Conservation (phyloP, 2,797 vertebrate genomes). For the Gobio occitaniae region DNA sequence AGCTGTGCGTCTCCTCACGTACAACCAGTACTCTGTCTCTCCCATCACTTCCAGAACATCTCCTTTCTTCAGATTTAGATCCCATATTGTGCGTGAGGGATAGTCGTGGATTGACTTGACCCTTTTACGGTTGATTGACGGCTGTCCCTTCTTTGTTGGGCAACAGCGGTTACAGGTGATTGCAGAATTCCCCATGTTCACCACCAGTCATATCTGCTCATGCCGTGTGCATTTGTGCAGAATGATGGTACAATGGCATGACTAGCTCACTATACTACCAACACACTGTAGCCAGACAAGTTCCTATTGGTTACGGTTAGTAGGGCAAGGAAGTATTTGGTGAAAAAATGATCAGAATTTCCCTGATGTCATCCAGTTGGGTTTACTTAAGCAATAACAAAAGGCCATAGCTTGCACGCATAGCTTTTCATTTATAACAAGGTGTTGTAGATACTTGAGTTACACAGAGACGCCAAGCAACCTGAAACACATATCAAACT, state of each 20-base stretch:
- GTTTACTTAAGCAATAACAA: conserved; percentile 12
- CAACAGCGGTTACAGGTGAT: conserved; percentile 14
- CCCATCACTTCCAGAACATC: conserved; percentile 61
- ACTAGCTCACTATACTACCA: neutral
- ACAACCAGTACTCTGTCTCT: conserved; percentile 56
- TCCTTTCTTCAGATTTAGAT: conserved; percentile 59
- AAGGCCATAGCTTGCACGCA: neutral
- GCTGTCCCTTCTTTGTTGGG: neutral
- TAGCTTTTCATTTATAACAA: neutral
- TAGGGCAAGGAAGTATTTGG: conserved; percentile 7
- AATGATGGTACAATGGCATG: neutral
- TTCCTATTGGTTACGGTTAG: conserved; percentile 17
- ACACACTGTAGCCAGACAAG: conserved; percentile 45
- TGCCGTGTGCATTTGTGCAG: neutral
- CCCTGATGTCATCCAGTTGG: conserved; percentile 11
- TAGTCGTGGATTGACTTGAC: conserved; percentile 51
- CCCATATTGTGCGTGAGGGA: conserved; percentile 20
- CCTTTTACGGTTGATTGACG: neutral
- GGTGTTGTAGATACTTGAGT: neutral
- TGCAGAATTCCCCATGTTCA: conserved; percentile 51
- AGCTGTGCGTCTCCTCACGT: conserved; percentile 48
- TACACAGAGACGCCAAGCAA: neutral
- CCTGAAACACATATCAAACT: neutral
- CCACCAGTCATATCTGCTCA: neutral
- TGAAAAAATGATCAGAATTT: conserved; percentile 25